Conservation (phyloP, 2,797 vertebrate genomes). For the Melanotaenia boesemani region DNA sequence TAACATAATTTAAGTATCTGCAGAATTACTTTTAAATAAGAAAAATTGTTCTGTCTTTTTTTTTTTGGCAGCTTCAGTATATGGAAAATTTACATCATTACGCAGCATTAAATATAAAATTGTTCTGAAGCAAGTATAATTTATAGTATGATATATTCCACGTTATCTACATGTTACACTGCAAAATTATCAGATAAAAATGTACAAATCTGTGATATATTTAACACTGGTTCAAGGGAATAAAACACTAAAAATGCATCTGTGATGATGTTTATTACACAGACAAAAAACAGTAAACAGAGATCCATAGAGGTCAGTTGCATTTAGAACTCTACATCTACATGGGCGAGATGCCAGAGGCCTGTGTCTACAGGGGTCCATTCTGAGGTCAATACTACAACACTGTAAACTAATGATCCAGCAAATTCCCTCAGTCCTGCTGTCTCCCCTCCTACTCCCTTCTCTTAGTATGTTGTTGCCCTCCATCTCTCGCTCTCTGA, state of each 20-base stretch:
- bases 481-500: slow-evolving; percentile 68
- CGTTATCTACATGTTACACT: slow-evolving; percentile 12
- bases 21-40: background rate
- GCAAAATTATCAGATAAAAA: slow-evolving; percentile 8
- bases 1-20: background rate
- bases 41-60: background rate
- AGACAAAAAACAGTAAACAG: slow-evolving; percentile 14
- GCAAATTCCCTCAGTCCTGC: slow-evolving; percentile 75
- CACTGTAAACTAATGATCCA: slow-evolving; percentile 82
- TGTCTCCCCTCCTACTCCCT: slow-evolving; percentile 52
- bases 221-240: background rate
- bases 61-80: too few species aligned
- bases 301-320: slow-evolving; percentile 50
- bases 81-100: background rate
- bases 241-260: slow-evolving; percentile 13
- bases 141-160: background rate
- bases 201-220: slow-evolving; percentile 11
- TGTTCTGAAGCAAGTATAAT: background rate
- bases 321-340: slow-evolving; percentile 62
- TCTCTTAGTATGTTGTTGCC: slow-evolving; percentile 70
- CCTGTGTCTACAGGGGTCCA: slow-evolving; percentile 68
- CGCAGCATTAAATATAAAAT: slow-evolving; percentile 1
- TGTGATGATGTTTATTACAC: slow-evolving; percentile 9
- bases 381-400: slow-evolving; percentile 81
- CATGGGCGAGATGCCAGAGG: slow-evolving; percentile 57